These are phyloP conservation scores for Steinernema carpocapsae DNA, from an alignment of 2,888 invertebrate species.

Conservation along the genomic window DNA sequence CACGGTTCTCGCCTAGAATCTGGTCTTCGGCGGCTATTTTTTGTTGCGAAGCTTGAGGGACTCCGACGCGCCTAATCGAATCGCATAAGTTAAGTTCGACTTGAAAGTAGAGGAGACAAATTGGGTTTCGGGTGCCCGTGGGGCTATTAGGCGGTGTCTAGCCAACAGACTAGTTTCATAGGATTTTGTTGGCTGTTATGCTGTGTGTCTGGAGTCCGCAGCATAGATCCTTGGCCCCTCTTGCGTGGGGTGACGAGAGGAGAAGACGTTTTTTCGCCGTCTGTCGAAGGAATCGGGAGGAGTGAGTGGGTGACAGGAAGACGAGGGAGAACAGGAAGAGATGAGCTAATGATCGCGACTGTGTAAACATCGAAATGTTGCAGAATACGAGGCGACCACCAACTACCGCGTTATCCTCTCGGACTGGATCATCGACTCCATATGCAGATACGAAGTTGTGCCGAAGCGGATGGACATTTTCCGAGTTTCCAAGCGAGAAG, in stretches of 20 bases:
- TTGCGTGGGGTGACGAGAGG: background rate
- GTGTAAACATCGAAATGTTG: slow-evolving; percentile 16
- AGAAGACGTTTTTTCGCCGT: background rate
- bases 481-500: background rate
- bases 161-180: background rate
- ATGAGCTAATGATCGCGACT: background rate
- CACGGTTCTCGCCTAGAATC: too few species aligned
- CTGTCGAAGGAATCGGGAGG: background rate
- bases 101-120: slow-evolving; percentile 33
- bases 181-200: slow-evolving; percentile 9
- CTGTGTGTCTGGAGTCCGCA: slow-evolving; percentile 1
- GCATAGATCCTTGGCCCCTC: background rate
- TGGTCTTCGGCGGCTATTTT: background rate
- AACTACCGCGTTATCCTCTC: background rate
- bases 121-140: slow-evolving; percentile 25
- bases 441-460: background rate
- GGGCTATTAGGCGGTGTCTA: slow-evolving; percentile 19
- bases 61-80: slow-evolving; percentile 19
- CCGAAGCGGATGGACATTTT: background rate
- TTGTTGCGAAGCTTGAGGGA: slow-evolving; percentile 25
- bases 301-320: background rate
- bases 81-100: slow-evolving; percentile 21
- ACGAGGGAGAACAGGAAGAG: too few species aligned
- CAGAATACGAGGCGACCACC: slow-evolving; percentile 12
- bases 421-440: slow-evolving; percentile 27